phyloP scores from a whole-genome alignment of 2,797 vertebrate species.

The Rallus crepitans region DNA sequence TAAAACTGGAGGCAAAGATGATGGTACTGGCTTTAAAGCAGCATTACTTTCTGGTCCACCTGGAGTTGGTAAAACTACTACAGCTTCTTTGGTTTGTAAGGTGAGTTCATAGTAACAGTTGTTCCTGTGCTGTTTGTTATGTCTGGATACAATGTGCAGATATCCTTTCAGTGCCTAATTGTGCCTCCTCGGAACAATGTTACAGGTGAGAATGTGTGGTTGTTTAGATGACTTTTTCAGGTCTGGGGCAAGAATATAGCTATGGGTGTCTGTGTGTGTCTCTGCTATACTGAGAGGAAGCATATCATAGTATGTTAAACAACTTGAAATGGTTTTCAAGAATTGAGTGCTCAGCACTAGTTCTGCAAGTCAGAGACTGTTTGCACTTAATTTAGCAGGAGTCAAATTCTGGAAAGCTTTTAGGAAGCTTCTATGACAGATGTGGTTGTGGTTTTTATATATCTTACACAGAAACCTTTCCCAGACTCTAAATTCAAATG shows the following conservation, averaged over 20 bases:
- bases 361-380: neutral
- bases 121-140: neutral
- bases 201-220: neutral
- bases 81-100: slow-evolving; percentile 93
- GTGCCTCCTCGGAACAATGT: neutral
- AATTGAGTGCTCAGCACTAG: neutral
- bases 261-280: neutral
- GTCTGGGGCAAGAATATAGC: neutral
- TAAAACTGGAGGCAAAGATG: slow-evolving; percentile 89
- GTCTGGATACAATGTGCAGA: accelerated
- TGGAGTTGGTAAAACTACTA: slow-evolving; percentile 98
- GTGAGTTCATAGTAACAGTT: slow-evolving; percentile 74
- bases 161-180: neutral
- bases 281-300: neutral
- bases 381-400: neutral
- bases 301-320: neutral
- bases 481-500: neutral
- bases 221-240: neutral
- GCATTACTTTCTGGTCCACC: slow-evolving; percentile 95
- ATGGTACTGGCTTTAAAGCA: slow-evolving; percentile 89
- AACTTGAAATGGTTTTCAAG: neutral
- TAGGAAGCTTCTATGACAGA: neutral
- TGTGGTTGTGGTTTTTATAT: neutral
- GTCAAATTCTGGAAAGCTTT: neutral
- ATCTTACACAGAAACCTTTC: neutral